Base-by-base conservation (phyloP, 2,888 invertebrate species). In the Opisthograptis luteolata region DNA sequence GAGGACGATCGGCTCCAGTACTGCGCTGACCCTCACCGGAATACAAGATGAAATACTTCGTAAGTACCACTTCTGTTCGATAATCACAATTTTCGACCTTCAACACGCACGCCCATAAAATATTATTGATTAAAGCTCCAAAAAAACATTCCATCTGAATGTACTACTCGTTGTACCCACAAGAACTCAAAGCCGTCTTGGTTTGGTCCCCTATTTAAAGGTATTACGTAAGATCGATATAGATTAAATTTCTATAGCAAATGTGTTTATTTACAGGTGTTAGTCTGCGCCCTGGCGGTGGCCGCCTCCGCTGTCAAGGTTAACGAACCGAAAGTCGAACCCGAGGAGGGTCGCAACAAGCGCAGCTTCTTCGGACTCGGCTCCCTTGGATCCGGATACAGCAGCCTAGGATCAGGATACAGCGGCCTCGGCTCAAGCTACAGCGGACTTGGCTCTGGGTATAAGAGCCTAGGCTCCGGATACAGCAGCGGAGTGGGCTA, bases 21-120 rank as follows among this genome's bases (percentile, higher is more conserved):
- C 50, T 22, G 49, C 3, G 32, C 14, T 12, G 47, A 40, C 50
- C 46, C 45, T 34, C 40, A 31, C 22, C 19, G n/a, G 20, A 36
- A 43, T 46, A 40, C 43, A 47, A 49, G 55, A 81, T 81, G 81
- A 79, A 72, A 55, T 58, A 66, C 59, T 68, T 76, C 48, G 81
- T 81, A 48, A 81, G 81, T 81, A 67, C 53, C 3, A 20, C 8
- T 12, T 22, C 10, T 8, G 5, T 37, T 10, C n/a, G 3, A 9
- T 37, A 9, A 1, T 25, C 9, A 37, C 24, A 14, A 14, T 14
- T 13, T 14, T 7, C 3, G 6, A 12, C 1, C 8, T 25, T 1
- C 8, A 2, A 6, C 1, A 2, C n/a, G 2, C 25, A 1, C 10
- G 3, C 9, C 25, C n/a, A 3, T 6, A 24, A n/a, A 24, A 24